Percentiles rank a stretch among this genome's conserved stretches.
Evolutionary conservation across 2,888 invertebrate species (phyloP).

Genomic region (Amorpha juglandis): DNA sequence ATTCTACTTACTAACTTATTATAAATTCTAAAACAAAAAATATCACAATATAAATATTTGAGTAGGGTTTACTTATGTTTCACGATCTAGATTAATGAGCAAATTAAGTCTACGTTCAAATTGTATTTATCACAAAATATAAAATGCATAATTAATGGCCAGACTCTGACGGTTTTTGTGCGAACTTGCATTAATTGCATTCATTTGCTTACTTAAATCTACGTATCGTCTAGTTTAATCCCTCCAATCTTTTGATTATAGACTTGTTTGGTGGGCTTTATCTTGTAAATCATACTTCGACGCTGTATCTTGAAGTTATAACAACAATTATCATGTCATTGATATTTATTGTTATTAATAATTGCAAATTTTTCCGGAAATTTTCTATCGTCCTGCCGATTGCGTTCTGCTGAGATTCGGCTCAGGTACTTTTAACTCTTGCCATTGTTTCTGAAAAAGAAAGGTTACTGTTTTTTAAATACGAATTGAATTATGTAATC

Average conservation of each 20-base stretch:
- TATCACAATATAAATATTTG: not conserved
- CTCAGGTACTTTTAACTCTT: constrained; percentile 74
- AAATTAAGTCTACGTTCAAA: not conserved
- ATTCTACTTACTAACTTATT: not conserved
- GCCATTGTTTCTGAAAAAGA: constrained; percentile 75
- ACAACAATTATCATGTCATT: not conserved
- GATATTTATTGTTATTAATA: not conserved
- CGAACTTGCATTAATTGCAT: not conserved
- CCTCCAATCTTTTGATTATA: not conserved
- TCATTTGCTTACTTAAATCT: not conserved
- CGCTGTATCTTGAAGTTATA: not conserved
- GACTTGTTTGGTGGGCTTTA: too few species aligned
- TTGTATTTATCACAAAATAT: constrained; percentile 20
- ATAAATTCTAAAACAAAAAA: not conserved
- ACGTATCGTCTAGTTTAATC: not conserved
- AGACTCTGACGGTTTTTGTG: not conserved
- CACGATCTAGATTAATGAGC: not conserved
- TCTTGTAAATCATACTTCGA: too few species aligned
- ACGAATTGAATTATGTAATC: too few species aligned
- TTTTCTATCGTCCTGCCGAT: constrained; percentile 12
- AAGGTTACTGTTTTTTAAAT: not conserved
- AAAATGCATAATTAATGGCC: constrained; percentile 16
- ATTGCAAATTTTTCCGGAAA: not conserved
- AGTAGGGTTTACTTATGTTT: not conserved
- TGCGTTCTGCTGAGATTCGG: constrained; percentile 45